A percentile compares a stretch with the other conserved stretches of the same genome.
Evolutionary conservation across 1,140 invertebrate species (phyloP).

Genomic region (Paracyclopina nana): DNA sequence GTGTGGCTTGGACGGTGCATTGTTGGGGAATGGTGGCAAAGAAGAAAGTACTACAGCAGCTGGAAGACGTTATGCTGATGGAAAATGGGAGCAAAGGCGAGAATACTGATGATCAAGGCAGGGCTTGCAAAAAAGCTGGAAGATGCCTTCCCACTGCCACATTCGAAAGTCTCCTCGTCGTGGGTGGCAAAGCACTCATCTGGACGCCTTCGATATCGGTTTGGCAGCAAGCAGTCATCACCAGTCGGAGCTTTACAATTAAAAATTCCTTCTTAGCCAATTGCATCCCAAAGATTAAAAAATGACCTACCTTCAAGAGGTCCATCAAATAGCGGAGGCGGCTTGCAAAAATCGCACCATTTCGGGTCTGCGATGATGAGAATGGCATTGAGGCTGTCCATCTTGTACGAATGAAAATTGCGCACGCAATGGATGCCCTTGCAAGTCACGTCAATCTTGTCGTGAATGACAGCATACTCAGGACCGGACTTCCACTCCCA

Average conservation of each 20-base stretch:
- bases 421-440: not conserved
- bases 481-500: slow-evolving; percentile 3
- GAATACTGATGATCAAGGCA: not conserved
- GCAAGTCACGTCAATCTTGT: not conserved
- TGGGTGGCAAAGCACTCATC: not conserved
- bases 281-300: too few relatives aligned
- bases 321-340: too few relatives aligned
- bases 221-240: not conserved
- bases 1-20: too few relatives aligned
- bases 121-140: too few relatives aligned
- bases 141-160: too few relatives aligned
- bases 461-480: slow-evolving; percentile 2
- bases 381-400: slow-evolving; percentile 4
- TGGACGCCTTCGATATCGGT: not conserved
- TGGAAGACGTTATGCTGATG: not conserved
- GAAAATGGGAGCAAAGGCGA: not conserved
- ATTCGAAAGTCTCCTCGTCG: too few relatives aligned
- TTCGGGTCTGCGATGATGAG: slow-evolving; percentile 4
- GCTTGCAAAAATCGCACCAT: not conserved
- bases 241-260: not conserved
- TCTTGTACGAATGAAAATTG: not conserved
- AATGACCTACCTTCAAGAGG: too few relatives aligned
- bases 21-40: too few relatives aligned
- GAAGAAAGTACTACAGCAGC: slow-evolving; percentile 9
- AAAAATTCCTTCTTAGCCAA: too few relatives aligned